Evolutionary conservation across 2,888 invertebrate species (phyloP), one percentile per base, ranked within the genome.

Genomic region (Sarcophaga rosellei): DNA sequence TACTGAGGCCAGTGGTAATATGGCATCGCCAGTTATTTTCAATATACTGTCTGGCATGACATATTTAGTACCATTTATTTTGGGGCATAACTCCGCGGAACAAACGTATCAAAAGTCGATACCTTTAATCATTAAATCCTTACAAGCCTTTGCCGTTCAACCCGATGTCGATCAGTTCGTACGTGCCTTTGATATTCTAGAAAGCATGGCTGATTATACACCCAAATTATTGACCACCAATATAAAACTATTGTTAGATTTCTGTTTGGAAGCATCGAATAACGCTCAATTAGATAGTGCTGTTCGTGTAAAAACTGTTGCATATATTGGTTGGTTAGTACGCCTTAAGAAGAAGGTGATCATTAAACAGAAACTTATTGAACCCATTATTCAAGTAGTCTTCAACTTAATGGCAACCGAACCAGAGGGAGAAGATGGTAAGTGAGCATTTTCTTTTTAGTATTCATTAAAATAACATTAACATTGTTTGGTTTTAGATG

Each of bases 341-440:
- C 94, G 95, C 80, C 93, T 95, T 3, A 96, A 96, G 92, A 96
- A 96, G 91, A 97, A 96, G 93, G 94, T 95, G 85, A 91, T 93
- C 72, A 94, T 96, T 82, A 97, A 96, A 90, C 94, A 96, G 89
- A 96, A 96, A 90, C 92, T 97, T 73, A 94, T 96, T 44, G 95
- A 95, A 87, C 96, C 96, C 1, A 96, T 96, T 20, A 93, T 96
- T 87, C 94, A 94, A 87, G 95, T 95, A 17, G 92, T 97, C 68
- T 96, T 97, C 90, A 94, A 94, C 82, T 93, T 97, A 75, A 95
- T 97, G 95, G 95, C 96, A 59, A 93, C 93, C 57, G 94, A 95
- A 85, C 94, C 95, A 2, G 94, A 95, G 3, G 94, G 95, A 73
- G 96, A 95, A 44, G 94, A 94, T 63, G 95, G 95, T 89, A 95